phyloP scores from a whole-genome alignment of 2,797 vertebrate genomes.

The Silurus lanzhouensis region DNA sequence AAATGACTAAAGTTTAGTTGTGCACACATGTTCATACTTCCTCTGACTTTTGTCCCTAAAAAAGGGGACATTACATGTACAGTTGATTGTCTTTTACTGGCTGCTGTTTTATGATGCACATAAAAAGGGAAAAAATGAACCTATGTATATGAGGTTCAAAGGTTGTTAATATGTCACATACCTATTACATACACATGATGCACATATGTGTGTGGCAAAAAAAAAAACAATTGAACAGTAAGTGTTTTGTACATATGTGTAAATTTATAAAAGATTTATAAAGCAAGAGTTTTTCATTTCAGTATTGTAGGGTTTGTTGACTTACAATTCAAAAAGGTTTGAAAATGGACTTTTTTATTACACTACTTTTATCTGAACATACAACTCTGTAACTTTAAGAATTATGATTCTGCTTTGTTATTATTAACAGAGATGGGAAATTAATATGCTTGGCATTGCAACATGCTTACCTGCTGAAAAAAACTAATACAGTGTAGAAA shows the following conservation, averaged over 20 bases:
- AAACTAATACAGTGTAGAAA: not conserved
- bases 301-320: too few relatives aligned
- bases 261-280: too few relatives aligned
- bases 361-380: not conserved
- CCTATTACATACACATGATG: too few relatives aligned
- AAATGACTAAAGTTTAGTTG: slow-evolving; percentile 8
- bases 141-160: not conserved
- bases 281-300: too few relatives aligned
- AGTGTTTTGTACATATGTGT: too few relatives aligned
- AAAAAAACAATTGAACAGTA: too few relatives aligned
- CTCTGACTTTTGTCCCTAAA: slow-evolving; percentile 3
- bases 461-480: not conserved
- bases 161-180: too few relatives aligned
- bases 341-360: too few relatives aligned
- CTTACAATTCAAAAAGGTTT: too few relatives aligned
- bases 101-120: not conserved
- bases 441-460: not conserved
- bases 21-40: not conserved
- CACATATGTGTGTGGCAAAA: too few relatives aligned
- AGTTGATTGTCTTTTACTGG: slow-evolving; percentile 4
- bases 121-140: too few relatives aligned
- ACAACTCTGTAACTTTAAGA: not conserved
- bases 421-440: not conserved
- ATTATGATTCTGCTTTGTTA: not conserved
- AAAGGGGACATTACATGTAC: slow-evolving; percentile 1